Base-by-base conservation (phyloP, 23 tunicate genomes). In the Trididemnum clinides region DNA sequence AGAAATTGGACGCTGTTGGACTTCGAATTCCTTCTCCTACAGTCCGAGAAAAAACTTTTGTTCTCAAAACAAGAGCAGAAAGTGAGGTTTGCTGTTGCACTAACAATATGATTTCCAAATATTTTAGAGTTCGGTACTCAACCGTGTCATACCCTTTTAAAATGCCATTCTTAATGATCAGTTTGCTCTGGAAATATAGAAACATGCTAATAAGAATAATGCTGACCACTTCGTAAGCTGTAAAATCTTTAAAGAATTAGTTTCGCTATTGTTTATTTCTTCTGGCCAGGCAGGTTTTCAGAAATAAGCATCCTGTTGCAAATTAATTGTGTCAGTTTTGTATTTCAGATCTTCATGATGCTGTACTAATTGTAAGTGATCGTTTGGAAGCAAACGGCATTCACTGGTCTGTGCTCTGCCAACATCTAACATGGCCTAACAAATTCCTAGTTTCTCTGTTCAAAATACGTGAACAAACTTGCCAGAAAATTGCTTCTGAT, bases 21-120 rank as follows among this genome's bases (percentile, higher is more conserved):
- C 63, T 92, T 3, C 86, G 93, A 50, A 84, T 92, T 81, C 97
- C 92, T 51, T 88, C 84, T 0, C 97, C 97, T 28, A 74, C 92
- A 25, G 88, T 92, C 33, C 83, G 92, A 1, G 97, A 92, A 84
- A 92, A 92, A 64, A 92, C 92, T 62, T 92, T 92, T 70, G 80
- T 92, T 44, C 74, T 92, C 19, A 92, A 85, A 58, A 65, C 97
- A 20, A 71, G 92, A 39, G 59, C 72, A 39, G 92, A 92, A 71
- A 84, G 97, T 92, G 84, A 84, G 97, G 64, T n/a, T n/a, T n/a
- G n/a, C n/a, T n/a, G n/a, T n/a, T n/a, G n/a, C n/a, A n/a, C n/a
- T n/a, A n/a, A n/a, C n/a, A n/a, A n/a, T n/a, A n/a, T n/a, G n/a
- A n/a, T n/a, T n/a, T n/a, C n/a, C n/a, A n/a, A n/a, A n/a, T n/a